These are phyloP conservation scores for Sternotherus odoratus DNA, from an alignment of 2,797 vertebrate genomes.

Conservation along the genomic window DNA sequence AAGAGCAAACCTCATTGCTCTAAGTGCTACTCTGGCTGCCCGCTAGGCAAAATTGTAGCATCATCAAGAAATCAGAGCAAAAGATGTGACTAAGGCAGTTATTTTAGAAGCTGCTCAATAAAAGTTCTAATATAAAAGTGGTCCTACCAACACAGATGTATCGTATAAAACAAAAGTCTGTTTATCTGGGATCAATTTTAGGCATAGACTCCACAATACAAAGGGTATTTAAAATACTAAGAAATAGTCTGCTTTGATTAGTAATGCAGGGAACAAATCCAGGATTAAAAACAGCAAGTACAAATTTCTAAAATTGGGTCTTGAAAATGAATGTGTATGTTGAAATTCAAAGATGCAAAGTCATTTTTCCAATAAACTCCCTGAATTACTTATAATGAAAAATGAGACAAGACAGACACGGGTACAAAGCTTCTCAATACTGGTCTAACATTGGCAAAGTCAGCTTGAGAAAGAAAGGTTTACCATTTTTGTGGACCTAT, in stretches of 20 bases:
- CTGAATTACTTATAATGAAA: constrained; percentile 29
- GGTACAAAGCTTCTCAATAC: constrained; percentile 40
- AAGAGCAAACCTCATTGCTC: neutral
- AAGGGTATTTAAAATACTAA: neutral
- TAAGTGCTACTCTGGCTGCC: neutral
- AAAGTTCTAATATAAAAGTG: neutral
- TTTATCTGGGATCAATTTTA: constrained; percentile 16
- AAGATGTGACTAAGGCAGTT: constrained; percentile 17
- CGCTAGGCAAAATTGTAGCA: neutral
- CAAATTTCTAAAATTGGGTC: neutral
- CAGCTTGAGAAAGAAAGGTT: constrained; percentile 40
- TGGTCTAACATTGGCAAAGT: constrained; percentile 59
- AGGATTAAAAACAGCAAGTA: constrained; percentile 39
- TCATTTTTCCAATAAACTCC: constrained; percentile 21
- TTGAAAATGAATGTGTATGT: constrained; percentile 5
- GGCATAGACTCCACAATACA: neutral
- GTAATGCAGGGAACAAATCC: constrained; percentile 22
- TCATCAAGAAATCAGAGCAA: constrained; percentile 5
- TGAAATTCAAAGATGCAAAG: constrained; percentile 21
- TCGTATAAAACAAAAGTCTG: neutral
- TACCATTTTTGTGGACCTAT: constrained; percentile 62
- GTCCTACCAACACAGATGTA: neutral
- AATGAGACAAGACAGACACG: constrained; percentile 50
- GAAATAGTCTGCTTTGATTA: constrained; percentile 16
- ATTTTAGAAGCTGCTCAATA: neutral